Percentiles rank a stretch among this genome's conserved stretches.
These are phyloP conservation scores for Toxonevra muliebris DNA, from an alignment of 2,888 invertebrate species.

Conservation along the genomic window DNA sequence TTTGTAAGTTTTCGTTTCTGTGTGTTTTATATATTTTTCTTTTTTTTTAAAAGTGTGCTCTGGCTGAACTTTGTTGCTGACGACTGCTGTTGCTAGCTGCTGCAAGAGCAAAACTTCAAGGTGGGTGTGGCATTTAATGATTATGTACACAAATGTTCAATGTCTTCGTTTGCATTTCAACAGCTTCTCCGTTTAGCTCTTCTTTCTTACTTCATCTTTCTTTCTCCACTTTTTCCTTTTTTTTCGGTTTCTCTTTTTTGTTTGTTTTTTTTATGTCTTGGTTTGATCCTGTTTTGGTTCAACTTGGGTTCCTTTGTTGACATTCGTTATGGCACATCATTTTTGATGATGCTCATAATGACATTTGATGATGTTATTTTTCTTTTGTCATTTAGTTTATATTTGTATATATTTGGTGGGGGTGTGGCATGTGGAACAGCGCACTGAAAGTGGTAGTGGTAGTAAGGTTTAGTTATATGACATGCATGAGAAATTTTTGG, in stretches of 20 bases:
- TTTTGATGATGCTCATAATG: conserved; percentile 44
- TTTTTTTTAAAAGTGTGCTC: too few relatives aligned
- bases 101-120: not conserved
- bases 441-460: too few relatives aligned
- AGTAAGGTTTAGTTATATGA: too few relatives aligned
- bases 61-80: not conserved
- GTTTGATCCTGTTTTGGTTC: not conserved
- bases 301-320: conserved; percentile 44
- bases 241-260: not conserved
- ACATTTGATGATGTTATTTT: conserved; percentile 15
- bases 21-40: too few relatives aligned
- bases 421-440: too few relatives aligned
- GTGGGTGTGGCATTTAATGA: conserved; percentile 25
- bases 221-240: not conserved
- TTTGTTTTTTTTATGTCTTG: not conserved
- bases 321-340: conserved; percentile 55
- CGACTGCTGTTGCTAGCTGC: not conserved
- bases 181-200: not conserved
- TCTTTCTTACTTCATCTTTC: not conserved
- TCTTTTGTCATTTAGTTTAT: not conserved
- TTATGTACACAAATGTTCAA: conserved; percentile 28
- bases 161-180: not conserved
- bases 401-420: not conserved
- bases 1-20: not conserved
- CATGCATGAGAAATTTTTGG: too few relatives aligned